A percentile compares a stretch with the other conserved stretches of the same genome.
Conservation (phyloP, 2,113 vertebrate genomes). For the Alectura lathami region DNA sequence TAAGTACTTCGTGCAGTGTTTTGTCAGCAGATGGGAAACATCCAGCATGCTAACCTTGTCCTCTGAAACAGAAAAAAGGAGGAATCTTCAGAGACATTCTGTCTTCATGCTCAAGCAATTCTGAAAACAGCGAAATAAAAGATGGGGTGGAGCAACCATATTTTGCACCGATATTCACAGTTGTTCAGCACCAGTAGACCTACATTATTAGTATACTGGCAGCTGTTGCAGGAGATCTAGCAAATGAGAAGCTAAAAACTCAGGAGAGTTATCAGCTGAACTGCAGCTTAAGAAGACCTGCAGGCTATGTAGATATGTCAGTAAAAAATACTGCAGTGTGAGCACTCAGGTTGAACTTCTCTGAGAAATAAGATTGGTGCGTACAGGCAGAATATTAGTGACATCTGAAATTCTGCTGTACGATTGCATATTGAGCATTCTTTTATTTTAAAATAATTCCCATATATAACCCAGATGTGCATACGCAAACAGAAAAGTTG, state of each 20-base stretch:
- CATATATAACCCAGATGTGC: not conserved
- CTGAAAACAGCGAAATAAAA: constrained; percentile 38
- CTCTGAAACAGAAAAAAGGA: not conserved
- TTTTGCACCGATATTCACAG: constrained; percentile 26
- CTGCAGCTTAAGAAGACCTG: not conserved
- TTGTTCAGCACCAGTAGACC: constrained; percentile 28
- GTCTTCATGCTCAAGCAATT: constrained; percentile 5
- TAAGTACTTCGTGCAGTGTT: not conserved
- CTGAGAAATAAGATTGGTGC: not conserved
- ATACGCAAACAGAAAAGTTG: not conserved
- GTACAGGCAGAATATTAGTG: not conserved
- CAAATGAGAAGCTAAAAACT: constrained; percentile 24
- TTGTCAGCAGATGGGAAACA: not conserved
- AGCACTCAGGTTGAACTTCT: not conserved
- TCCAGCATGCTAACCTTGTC: not conserved
- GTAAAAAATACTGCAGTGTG: not conserved
- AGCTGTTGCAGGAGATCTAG: not conserved
- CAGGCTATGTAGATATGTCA: not conserved
- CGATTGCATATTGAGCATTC: not conserved
- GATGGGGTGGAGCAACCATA: constrained; percentile 17
- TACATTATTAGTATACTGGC: not conserved
- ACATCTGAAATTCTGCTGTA: not conserved
- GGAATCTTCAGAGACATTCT: constrained; percentile 14
- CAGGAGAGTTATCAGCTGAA: not conserved
- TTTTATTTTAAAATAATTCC: not conserved